A percentile compares a stretch with the other conserved stretches of the same genome.
Conservation (phyloP, 2,113 vertebrate species). For the Entelurus aequoreus region DNA sequence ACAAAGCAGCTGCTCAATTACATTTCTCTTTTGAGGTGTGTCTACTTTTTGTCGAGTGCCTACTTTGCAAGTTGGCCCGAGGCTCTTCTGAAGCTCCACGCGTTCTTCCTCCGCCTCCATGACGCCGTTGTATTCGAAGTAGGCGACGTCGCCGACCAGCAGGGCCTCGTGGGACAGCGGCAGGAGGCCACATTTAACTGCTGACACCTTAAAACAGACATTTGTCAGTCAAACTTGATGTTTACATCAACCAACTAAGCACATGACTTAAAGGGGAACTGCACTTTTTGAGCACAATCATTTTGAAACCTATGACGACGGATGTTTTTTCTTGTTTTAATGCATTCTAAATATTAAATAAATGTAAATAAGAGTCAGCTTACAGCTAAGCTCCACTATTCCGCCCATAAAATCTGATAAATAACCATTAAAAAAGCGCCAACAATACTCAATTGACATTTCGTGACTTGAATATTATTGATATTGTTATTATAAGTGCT, state of each 20-base stretch:
- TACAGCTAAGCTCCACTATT: no score
- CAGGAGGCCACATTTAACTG: conserved; percentile 90
- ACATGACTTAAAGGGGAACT: no score
- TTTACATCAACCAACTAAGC: neutral
- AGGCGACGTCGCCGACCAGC: conserved; percentile 87
- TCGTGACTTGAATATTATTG: no score
- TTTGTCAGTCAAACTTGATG: conserved; percentile 13
- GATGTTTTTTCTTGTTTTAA: no score
- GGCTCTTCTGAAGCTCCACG: conserved; percentile 90
- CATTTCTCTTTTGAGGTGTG: neutral
- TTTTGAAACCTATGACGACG: no score
- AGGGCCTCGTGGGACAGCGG: conserved; percentile 89
- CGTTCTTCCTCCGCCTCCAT: conserved; percentile 89
- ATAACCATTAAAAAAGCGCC: no score
- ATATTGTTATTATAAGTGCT: no score
- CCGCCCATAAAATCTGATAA: no score
- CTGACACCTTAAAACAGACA: conserved; percentile 77
- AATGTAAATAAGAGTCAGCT: no score
- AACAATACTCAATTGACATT: no score
- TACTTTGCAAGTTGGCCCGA: conserved; percentile 95
- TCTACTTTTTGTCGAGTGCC: conserved; percentile 12
- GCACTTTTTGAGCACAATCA: no score
- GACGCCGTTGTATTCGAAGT: conserved; percentile 85
- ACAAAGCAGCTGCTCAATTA: neutral
- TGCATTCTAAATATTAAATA: no score